phyloP scores from a whole-genome alignment of 2,797 vertebrate species.

The Strix occidentalis region DNA sequence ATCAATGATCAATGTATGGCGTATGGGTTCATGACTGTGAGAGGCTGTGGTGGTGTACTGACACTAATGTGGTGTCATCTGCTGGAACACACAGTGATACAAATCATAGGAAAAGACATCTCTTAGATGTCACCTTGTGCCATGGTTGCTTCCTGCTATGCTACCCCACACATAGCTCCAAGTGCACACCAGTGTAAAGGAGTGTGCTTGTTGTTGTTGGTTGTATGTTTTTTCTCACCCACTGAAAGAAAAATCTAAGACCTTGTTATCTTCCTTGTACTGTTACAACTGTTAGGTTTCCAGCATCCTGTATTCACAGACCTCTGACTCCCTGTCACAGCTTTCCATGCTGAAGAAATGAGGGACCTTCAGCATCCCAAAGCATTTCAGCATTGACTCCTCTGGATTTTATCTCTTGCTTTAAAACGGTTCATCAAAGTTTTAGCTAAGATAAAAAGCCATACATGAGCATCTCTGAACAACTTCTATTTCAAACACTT shows the following conservation, averaged over 20 bases:
- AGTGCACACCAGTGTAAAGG: not conserved
- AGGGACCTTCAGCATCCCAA: not conserved
- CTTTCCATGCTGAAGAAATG: not conserved
- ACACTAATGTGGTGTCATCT: not conserved
- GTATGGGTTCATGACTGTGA: not conserved
- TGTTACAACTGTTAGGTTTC: not conserved
- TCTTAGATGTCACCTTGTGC: not conserved
- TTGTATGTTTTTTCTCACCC: not conserved
- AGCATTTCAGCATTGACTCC: not conserved
- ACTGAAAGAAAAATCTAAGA: not conserved
- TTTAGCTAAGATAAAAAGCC: not conserved
- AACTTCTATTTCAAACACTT: not conserved
- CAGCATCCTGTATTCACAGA: not conserved
- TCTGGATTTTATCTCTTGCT: not conserved
- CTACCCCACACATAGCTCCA: fast-evolving
- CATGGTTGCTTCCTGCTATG: not conserved
- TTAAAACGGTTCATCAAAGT: not conserved
- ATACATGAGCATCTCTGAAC: not conserved
- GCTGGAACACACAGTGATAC: not conserved
- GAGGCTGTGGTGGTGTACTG: not conserved
- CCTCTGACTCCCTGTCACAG: not conserved
- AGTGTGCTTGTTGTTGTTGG: not conserved
- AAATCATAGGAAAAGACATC: not conserved
- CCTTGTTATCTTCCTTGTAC: not conserved
- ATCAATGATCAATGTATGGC: not conserved